Evolutionary conservation across 2,797 vertebrate species (phyloP), one percentile per base, ranked within the genome.

Genomic region (Myotis findleyi): DNA sequence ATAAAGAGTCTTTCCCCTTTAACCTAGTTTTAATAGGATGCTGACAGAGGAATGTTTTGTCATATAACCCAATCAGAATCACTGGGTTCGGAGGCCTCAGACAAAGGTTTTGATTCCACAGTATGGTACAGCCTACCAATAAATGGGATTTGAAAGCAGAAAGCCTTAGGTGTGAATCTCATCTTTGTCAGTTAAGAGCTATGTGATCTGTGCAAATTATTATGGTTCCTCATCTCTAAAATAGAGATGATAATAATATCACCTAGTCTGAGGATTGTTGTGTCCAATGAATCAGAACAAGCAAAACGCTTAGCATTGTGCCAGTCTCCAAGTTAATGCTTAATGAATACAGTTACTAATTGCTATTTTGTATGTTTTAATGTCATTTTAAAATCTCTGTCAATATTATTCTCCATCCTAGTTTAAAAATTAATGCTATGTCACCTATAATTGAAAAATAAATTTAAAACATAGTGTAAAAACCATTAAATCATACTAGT

Each of bases 141-240:
- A 30, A 83, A 33, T 12, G 51, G 9, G 25, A 49, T 38, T 89
- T 86, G 21, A 20, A 83, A 59, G 33, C 21, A 33, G 38, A 51
- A 57, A 59, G 21, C 4, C 10, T 44, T 53, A 16, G 49, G 36
- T 64, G 68, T 81, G 44, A 75, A 30, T 71, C 36, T 53, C 25
- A 41, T 75, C 18, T 76, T 85, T 71, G 7, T 49, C 27, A 76
- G 3, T 86, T 85, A 53, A 91, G 16, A 69, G 33, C 47, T 68
- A 20, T 33, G 82, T 95, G 83, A 95, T 84, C 36, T 66, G 94
- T 97, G 87, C 91, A 97, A 97, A 96, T 96, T 88, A 80, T 73
- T 49, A 49, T 68, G 9, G 44, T 75, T 51, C 20, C 5, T 86
- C 36, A 47, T 71, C 7, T 97, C 41, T 87, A 95, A 96, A 95